Percentiles rank a stretch among this genome's conserved stretches.
phyloP scores from a whole-genome alignment of 2,888 invertebrate genomes.

The Melipona beecheii region DNA sequence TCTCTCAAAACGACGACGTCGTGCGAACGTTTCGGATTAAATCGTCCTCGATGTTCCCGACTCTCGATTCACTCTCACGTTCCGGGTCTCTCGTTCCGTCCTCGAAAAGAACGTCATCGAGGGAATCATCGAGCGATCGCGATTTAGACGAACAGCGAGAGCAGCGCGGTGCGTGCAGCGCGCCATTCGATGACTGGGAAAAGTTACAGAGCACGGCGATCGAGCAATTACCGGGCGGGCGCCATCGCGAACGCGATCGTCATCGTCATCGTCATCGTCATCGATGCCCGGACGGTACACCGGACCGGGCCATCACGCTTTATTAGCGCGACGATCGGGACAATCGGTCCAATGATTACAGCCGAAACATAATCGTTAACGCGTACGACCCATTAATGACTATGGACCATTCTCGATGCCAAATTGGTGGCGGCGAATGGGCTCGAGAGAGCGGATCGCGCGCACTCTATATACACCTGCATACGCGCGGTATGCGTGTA shows the following conservation, averaged over 20 bases:
- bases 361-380: constrained; percentile 84
- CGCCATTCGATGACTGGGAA: constrained; percentile 24
- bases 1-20: background rate
- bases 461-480: constrained; percentile 85
- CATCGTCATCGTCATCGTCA: constrained; percentile 80
- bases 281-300: constrained; percentile 60
- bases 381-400: constrained; percentile 82
- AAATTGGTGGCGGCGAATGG: constrained; percentile 80
- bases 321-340: constrained; percentile 82
- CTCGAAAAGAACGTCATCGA: too few species aligned
- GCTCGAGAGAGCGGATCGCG: constrained; percentile 39
- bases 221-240: constrained; percentile 61
- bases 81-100: too few species aligned
- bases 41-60: constrained; percentile 1
- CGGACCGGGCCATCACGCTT: constrained; percentile 76
- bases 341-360: constrained; percentile 84
- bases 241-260: constrained; percentile 60
- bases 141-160: background rate
- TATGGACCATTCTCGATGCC: constrained; percentile 80
- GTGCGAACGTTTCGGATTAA: constrained; percentile 41
- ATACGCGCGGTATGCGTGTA: constrained; percentile 65
- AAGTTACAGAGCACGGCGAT: constrained; percentile 25
- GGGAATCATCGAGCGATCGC: background rate
- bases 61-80: background rate
- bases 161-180: background rate